phyloP scores from a whole-genome alignment of 1,140 invertebrate species.

The Eriocheir sinensis region DNA sequence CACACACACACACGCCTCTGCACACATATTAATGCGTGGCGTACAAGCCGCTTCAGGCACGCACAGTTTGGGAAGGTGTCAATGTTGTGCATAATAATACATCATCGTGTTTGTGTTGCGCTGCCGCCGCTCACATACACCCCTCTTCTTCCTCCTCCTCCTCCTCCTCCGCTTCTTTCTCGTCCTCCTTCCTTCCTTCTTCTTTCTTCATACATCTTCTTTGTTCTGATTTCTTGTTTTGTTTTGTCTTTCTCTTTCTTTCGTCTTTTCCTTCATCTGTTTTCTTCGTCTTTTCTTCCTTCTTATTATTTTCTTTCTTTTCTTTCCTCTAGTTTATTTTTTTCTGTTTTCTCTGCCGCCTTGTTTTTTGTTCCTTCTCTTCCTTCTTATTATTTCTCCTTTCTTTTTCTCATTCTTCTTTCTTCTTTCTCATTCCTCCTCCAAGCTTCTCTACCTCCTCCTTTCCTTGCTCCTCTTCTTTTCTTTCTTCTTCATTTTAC shows the following conservation, averaged over 20 bases:
- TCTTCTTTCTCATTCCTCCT: not conserved
- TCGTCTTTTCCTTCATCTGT: not conserved
- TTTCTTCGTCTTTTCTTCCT: not conserved
- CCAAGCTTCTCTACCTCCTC: too few species aligned
- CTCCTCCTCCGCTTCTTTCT: not conserved
- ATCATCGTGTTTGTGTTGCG: not conserved
- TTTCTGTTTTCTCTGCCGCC: not conserved
- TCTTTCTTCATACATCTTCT: not conserved
- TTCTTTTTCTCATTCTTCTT: not conserved
- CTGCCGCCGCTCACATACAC: too few species aligned
- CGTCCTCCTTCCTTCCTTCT: not conserved
- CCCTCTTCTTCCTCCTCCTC: not conserved
- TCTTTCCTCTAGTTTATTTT: not conserved
- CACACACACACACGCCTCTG: not conserved
- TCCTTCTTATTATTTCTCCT: not conserved
- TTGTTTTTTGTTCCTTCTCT: not conserved
- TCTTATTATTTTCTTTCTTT: not conserved
- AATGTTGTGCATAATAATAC: constrained; percentile 55
- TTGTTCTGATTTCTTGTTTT: too few species aligned
- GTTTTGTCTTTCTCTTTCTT: not conserved
- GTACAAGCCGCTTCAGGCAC: constrained; percentile 16
- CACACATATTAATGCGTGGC: not conserved
- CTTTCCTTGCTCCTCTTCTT: too few species aligned
- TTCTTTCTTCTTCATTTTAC: not conserved
- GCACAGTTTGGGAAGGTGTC: constrained; percentile 44